Percentiles rank a stretch among this genome's conserved stretches.
phyloP scores from a whole-genome alignment of 2,113 vertebrate species.

The Tor tambroides region DNA sequence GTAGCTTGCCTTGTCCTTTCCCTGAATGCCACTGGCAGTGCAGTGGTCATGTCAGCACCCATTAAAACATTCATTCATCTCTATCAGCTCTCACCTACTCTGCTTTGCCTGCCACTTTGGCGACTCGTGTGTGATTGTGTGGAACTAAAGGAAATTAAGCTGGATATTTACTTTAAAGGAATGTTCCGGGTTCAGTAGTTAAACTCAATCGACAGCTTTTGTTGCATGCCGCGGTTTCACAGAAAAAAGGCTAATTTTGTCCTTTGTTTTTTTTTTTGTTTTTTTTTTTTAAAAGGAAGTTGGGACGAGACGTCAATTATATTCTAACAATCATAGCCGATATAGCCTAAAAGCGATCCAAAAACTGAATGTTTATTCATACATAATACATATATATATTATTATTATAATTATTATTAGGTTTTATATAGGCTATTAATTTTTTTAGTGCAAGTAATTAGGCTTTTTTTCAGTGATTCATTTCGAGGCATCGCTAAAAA shows the following conservation, averaged over 20 bases:
- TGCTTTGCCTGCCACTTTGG: constrained; percentile 37
- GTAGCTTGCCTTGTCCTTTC: constrained; percentile 39
- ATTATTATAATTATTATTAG: too few species aligned
- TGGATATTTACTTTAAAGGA: constrained; percentile 7
- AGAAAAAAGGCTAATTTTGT: neutral
- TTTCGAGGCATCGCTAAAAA: too few species aligned
- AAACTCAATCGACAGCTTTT: neutral
- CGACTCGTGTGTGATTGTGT: constrained; percentile 28
- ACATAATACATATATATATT: too few species aligned
- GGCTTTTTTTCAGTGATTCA: neutral
- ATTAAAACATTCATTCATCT: constrained; percentile 59
- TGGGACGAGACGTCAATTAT: too few species aligned
- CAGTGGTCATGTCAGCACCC: constrained; percentile 36
- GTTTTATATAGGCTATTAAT: too few species aligned
- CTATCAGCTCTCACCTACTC: constrained; percentile 37
- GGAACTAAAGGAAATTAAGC: neutral
- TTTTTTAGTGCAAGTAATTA: neutral
- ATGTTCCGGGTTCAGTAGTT: neutral
- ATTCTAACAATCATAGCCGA: too few species aligned
- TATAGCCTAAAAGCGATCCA: too few species aligned
- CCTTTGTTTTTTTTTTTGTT: too few species aligned
- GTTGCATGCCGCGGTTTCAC: neutral
- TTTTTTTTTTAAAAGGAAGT: too few species aligned
- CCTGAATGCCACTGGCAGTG: constrained; percentile 42
- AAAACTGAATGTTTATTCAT: too few species aligned